Conservation (phyloP, 2,113 vertebrate genomes). For the Cnemophilus loriae region DNA sequence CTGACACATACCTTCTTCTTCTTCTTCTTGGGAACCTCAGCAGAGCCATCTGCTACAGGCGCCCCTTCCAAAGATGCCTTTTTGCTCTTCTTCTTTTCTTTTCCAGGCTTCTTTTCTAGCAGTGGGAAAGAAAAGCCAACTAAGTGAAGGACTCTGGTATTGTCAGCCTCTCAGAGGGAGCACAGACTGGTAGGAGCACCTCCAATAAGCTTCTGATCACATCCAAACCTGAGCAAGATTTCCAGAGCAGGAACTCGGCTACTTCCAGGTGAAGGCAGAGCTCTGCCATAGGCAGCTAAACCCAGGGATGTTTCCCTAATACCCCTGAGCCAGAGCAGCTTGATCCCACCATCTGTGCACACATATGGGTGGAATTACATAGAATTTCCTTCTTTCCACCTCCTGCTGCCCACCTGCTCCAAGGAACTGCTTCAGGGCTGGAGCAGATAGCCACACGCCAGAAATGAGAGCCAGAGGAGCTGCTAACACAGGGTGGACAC, state of each 20-base stretch:
- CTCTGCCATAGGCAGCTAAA: not conserved
- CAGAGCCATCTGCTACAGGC: not conserved
- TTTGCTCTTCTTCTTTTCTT: constrained; percentile 71
- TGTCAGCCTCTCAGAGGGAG: not conserved
- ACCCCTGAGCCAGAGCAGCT: not conserved
- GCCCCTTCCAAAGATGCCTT: constrained; percentile 27
- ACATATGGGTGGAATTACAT: not conserved
- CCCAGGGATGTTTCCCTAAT: not conserved
- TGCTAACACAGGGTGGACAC: not conserved
- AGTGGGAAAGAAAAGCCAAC: not conserved
- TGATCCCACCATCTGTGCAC: not conserved
- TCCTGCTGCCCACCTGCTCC: not conserved
- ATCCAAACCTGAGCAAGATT: not conserved
- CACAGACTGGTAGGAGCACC: not conserved
- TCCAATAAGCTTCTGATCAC: not conserved
- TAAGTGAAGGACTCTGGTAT: not conserved
- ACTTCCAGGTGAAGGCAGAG: not conserved
- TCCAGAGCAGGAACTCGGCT: not conserved
- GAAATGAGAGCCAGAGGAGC: not conserved
- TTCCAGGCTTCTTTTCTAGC: constrained; percentile 63
- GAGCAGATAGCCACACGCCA: not conserved
- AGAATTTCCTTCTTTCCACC: not conserved
- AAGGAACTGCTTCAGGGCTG: not conserved
- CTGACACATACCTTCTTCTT: constrained; percentile 66
- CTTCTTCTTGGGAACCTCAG: constrained; percentile 66